Evolutionary conservation across 2,888 invertebrate species (phyloP), one percentile per base, ranked within the genome.

Genomic region (Chymomyza caudatula): DNA sequence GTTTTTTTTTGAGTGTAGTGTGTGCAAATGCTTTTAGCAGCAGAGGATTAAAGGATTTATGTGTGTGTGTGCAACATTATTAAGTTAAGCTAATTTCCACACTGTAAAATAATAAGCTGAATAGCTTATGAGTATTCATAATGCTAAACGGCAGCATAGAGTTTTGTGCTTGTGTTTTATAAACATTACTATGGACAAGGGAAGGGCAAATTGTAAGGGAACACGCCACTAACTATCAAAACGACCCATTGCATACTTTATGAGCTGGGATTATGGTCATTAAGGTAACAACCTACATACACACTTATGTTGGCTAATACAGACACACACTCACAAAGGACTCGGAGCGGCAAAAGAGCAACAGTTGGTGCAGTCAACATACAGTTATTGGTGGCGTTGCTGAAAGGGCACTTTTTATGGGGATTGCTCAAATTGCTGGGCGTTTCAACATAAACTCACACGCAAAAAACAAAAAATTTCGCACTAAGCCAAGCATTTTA

Each of bases 251-350:
- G 81, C 81, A 77, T 77, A 77, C 64, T 78, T 77, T 70, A 77
- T 77, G 81, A 77, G 70, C 76, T 23, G 57, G 71, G 78, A 81
- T 81, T 81, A 78, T 73, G 78, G 78, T 71, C 78, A 78, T 78
- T 80, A 80, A 75, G 76, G 67, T 61, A 58, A 20, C 15, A 4
- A 44, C 4, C 23, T 20, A 57, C 42, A 52, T 43, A 52, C 23
- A 54, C 54, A 59, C 55, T 25, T 25, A 11, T 37, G 1, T 37
- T 11, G 11, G 11, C 15, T 5, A 25, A 42, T 17, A 51, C 37
- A 44, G 42, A 54, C 65, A 62, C 17, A 47, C 29, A 57, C 23
- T 19, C 4, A 56, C 3, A 15, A 44, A 57, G n/a, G 44, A n/a
- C n/a, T n/a, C n/a, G 29, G 29, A 3, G 11, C 29, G 11, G 5